These are phyloP conservation scores for Popillia japonica DNA, from an alignment of 1,140 invertebrate species.

Conservation along the genomic window DNA sequence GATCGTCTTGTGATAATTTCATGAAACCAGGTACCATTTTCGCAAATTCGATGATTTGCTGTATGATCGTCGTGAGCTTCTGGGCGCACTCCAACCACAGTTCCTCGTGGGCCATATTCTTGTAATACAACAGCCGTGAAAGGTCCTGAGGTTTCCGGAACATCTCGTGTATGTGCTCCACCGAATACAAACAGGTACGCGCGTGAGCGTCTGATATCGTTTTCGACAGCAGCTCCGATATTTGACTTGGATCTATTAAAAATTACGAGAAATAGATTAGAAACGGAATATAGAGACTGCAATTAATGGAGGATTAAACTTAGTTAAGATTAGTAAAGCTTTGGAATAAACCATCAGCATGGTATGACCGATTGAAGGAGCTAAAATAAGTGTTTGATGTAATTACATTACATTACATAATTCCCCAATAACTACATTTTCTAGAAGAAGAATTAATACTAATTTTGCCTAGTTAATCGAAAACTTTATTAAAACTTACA, in stretches of 20 bases:
- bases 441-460: no score
- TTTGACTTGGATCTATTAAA: conserved; percentile 82
- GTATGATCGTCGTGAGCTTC: conserved; percentile 93
- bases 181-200: conserved; percentile 84
- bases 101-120: conserved; percentile 93
- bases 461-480: no score
- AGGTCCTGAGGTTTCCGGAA: conserved; percentile 87
- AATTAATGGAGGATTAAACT: neutral
- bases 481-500: no score
- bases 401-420: no score
- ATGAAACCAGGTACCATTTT: conserved; percentile 99
- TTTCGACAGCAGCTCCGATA: conserved; percentile 88
- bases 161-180: conserved; percentile 89
- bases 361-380: no score
- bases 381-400: no score
- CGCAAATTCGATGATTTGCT: conserved; percentile 99
- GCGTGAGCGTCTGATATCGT: conserved; percentile 92
- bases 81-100: conserved; percentile 96
- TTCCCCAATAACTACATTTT: no score
- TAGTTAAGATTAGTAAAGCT: neutral
- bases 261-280: neutral
- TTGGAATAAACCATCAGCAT: no score
- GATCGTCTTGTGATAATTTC: conserved; percentile 97
- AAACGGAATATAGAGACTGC: neutral
- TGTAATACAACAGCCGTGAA: conserved; percentile 83